phyloP scores from a whole-genome alignment of 2,113 vertebrate genomes.

The Microcebus ravelobensis region DNA sequence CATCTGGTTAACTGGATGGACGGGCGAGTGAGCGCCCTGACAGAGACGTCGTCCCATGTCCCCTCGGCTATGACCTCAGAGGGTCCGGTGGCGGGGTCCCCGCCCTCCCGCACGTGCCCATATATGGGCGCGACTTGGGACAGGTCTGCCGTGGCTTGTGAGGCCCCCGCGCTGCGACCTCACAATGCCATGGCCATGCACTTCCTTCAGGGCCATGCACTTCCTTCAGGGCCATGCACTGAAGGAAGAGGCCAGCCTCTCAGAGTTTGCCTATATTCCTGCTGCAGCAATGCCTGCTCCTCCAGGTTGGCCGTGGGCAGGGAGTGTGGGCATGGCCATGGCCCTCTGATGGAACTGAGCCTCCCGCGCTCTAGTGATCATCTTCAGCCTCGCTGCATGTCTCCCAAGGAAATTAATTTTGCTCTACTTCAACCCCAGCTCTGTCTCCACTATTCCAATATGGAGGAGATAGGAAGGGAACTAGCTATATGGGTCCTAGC shows the following conservation, averaged over 20 bases:
- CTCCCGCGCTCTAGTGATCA: background rate
- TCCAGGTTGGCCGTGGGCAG: background rate
- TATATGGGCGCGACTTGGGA: conserved; percentile 6
- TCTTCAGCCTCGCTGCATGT: background rate
- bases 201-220: too few relatives aligned
- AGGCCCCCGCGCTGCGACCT: conserved; percentile 43
- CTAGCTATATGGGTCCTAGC: rapidly evolving
- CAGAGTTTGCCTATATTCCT: background rate
- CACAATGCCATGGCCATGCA: too few relatives aligned
- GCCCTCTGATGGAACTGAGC: background rate
- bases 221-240: background rate
- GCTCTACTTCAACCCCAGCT: background rate
- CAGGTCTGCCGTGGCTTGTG: background rate
- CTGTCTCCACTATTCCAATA: background rate
- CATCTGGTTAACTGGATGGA: background rate
- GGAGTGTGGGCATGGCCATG: background rate
- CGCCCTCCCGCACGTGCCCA: background rate
- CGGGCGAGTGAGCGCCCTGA: background rate
- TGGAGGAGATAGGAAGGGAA: background rate
- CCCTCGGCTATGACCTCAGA: background rate
- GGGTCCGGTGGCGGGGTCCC: rapidly evolving
- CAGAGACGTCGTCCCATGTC: background rate
- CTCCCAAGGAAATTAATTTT: background rate
- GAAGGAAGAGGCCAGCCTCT: background rate
- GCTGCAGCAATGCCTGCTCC: background rate